Evolutionary conservation across 1,140 invertebrate species (phyloP).

Genomic region (Drosophila ambigua): DNA sequence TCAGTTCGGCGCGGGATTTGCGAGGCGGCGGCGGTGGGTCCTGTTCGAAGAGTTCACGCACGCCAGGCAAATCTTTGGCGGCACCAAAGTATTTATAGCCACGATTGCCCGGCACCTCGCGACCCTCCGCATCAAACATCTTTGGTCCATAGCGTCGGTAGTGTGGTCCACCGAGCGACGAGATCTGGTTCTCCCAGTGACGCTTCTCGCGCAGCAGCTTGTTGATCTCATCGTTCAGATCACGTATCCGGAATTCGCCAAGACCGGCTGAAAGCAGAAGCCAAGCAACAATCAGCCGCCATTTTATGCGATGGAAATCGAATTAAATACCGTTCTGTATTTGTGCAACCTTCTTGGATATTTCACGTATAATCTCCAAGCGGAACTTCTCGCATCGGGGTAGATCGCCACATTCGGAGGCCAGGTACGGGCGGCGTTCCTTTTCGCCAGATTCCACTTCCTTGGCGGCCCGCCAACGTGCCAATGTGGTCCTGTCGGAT

Average conservation of each 20-base stretch:
- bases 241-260: slow-evolving; percentile 98
- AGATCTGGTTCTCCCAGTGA: slow-evolving; percentile 99
- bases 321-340: slow-evolving; percentile 94
- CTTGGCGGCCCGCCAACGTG: slow-evolving; percentile 97
- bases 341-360: slow-evolving; percentile 99
- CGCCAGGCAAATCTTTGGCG: slow-evolving; percentile 98
- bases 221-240: slow-evolving; percentile 99
- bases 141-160: slow-evolving; percentile 95
- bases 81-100: slow-evolving; percentile 99
- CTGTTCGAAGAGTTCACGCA: slow-evolving; percentile 98
- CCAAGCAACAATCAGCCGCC: not conserved
- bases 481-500: slow-evolving; percentile 93
- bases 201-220: slow-evolving; percentile 97
- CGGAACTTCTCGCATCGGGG: slow-evolving; percentile 97
- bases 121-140: slow-evolving; percentile 97
- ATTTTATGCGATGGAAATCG: not conserved
- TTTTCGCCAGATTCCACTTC: slow-evolving; percentile 92
- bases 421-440: slow-evolving; percentile 95
- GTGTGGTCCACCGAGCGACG: slow-evolving; percentile 97
- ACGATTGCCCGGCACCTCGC: slow-evolving; percentile 98
- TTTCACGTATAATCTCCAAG: slow-evolving; percentile 97
- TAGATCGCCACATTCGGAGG: slow-evolving; percentile 96
- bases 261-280: slow-evolving; percentile 90
- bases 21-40: slow-evolving; percentile 94
- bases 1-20: slow-evolving; percentile 97